These are phyloP conservation scores for Aphaenogaster floridana DNA, from an alignment of 1,140 invertebrate species.

Conservation along the genomic window DNA sequence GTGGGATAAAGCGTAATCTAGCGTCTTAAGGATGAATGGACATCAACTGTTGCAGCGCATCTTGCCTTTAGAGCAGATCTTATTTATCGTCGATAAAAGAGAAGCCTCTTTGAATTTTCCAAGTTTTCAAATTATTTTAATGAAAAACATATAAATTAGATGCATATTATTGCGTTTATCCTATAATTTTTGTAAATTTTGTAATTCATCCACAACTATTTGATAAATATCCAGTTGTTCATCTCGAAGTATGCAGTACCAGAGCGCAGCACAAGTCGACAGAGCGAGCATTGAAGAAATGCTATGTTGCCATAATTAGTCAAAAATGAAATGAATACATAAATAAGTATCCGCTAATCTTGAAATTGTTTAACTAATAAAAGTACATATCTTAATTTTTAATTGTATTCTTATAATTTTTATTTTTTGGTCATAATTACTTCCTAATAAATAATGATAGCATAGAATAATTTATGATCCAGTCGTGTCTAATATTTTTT, in stretches of 20 bases:
- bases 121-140: not conserved
- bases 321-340: not conserved
- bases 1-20: constrained; percentile 41
- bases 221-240: not conserved
- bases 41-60: not conserved
- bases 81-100: constrained; percentile 56
- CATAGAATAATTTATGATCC: not conserved
- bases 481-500: not conserved
- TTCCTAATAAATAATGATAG: not conserved
- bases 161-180: not conserved
- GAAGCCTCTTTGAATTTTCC: not conserved
- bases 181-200: not conserved
- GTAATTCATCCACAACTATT: not conserved
- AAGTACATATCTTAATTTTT: not conserved
- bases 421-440: not conserved
- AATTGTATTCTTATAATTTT: not conserved
- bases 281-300: not conserved
- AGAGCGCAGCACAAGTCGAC: constrained; percentile 51
- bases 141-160: not conserved
- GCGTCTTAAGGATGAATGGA: constrained; percentile 28
- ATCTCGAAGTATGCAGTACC: not conserved
- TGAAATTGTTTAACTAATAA: constrained; percentile 8
- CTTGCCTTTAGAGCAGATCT: constrained; percentile 45
- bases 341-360: not conserved
- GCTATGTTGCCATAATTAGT: not conserved